Percentiles rank a stretch among this genome's conserved stretches.
phyloP scores from a whole-genome alignment of 2,113 vertebrate species.

The Chloebia gouldiae region DNA sequence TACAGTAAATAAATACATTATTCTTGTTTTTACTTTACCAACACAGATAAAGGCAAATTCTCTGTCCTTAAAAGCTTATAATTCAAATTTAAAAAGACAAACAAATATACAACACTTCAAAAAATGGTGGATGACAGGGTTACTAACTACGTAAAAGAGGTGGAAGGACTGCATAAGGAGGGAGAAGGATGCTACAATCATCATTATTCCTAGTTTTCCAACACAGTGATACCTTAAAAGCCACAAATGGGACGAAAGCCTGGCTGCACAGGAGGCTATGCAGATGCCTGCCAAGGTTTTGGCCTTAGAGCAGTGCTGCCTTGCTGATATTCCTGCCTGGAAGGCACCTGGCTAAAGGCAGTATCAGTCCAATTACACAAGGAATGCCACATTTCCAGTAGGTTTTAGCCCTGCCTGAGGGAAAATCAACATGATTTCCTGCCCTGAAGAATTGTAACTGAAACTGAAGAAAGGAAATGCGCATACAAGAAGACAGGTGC shows the following conservation, averaged over 20 bases:
- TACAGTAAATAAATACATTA: not conserved
- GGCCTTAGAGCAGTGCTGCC: not conserved
- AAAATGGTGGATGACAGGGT: not conserved
- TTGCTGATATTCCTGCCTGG: not conserved
- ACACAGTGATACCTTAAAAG: not conserved
- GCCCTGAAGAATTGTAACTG: not conserved
- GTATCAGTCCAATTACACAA: not conserved
- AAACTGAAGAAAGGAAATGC: not conserved
- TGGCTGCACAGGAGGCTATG: not conserved
- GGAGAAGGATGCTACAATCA: not conserved
- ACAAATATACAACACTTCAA: not conserved
- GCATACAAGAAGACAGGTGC: accelerated
- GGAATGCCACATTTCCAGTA: accelerated
- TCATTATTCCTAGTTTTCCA: not conserved
- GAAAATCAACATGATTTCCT: not conserved
- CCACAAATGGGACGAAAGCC: not conserved
- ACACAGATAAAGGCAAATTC: not conserved
- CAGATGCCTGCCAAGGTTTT: not conserved
- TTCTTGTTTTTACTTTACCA: slow-evolving; percentile 20
- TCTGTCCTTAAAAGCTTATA: not conserved
- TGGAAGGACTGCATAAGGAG: not conserved
- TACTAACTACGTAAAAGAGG: not conserved
- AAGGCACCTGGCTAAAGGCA: not conserved
- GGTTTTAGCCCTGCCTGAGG: not conserved
- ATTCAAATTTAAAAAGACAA: slow-evolving; percentile 23